Base-by-base conservation (phyloP, 2,797 vertebrate genomes). In the Chiloscyllium punctatum region DNA sequence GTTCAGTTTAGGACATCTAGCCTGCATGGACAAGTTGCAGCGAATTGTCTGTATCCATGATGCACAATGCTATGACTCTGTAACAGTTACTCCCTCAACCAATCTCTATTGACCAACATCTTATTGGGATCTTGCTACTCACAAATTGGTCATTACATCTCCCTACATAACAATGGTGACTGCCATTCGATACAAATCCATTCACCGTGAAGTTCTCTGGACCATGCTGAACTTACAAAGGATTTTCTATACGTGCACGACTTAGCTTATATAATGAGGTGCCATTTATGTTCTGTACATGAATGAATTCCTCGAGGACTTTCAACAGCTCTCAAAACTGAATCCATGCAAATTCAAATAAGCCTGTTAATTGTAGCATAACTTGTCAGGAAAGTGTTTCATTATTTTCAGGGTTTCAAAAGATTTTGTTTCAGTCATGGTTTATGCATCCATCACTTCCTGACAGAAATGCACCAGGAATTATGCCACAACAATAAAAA, bases 311-410 rank as follows among this genome's bases (percentile, higher is more conserved):
- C 62, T 1, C n/a, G 23, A 92, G 33, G 11, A 25, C 62, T 27
- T 69, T 37, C 62, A 42, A 15, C n/a, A 92, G 62, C 37, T 69
- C 8, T 4, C 62, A 53, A 77, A 33, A 25, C 42, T 51, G 27
- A 95, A 95, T 95, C 94, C 42, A 53, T 33, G 42, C 30, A 51
- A 71, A 33, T 1, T 33, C 94, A 94, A 94, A 53, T 74, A 74
- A 94, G 48, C 71, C 13, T 77, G 71, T 95, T 95, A 95, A 74
- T 95, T 95, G 71, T 72, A 57, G 27, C 94, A 72, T 18, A 95
- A 33, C 13, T 95, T 95, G 94, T 95, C 94, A 95, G 71, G 42
- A 69, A 25, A 42, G 66, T 21, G 2, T 68, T 92, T 92, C 66
- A 92, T 92, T 92, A 95, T 77, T 95, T 95, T 77, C 30, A 30